Evolutionary conservation across 1,140 invertebrate species (phyloP).

Genomic region (Brachystomella parvula): DNA sequence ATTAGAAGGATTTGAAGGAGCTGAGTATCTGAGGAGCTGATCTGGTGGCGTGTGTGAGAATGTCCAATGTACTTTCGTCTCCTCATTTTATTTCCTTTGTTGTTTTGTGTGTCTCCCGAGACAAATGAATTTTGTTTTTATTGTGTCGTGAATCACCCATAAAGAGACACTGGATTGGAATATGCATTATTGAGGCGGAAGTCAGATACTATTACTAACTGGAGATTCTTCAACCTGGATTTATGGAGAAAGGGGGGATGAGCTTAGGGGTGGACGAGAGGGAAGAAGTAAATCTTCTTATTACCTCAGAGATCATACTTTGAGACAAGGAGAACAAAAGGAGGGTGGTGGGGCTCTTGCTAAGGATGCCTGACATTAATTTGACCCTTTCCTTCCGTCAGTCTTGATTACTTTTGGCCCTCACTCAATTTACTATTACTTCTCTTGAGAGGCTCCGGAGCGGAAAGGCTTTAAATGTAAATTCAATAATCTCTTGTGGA

Average conservation of each 20-base stretch:
- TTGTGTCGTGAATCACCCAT: slow-evolving; percentile 16
- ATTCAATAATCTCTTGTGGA: slow-evolving; percentile 6
- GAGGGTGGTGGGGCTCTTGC: not conserved
- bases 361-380: slow-evolving; percentile 2
- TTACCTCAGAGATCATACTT: slow-evolving; percentile 2
- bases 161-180: slow-evolving; percentile 17
- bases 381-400: slow-evolving; percentile 4
- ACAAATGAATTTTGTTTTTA: slow-evolving; percentile 17
- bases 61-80: no score
- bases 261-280: not conserved
- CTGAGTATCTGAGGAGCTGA: no score
- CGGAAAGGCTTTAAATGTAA: slow-evolving; percentile 6
- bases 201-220: not conserved
- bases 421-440: not conserved
- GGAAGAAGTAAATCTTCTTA: not conserved
- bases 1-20: no score
- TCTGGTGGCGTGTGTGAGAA: no score
- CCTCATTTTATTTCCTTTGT: not conserved
- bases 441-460: not conserved
- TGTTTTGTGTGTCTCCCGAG: slow-evolving; percentile 9
- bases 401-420: slow-evolving; percentile 1
- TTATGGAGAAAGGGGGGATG: not conserved
- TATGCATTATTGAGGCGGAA: slow-evolving; percentile 14
- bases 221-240: slow-evolving; percentile 1
- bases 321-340: not conserved